Conservation (phyloP, 1,140 invertebrate genomes). For the Rhopalosiphum maidis region DNA sequence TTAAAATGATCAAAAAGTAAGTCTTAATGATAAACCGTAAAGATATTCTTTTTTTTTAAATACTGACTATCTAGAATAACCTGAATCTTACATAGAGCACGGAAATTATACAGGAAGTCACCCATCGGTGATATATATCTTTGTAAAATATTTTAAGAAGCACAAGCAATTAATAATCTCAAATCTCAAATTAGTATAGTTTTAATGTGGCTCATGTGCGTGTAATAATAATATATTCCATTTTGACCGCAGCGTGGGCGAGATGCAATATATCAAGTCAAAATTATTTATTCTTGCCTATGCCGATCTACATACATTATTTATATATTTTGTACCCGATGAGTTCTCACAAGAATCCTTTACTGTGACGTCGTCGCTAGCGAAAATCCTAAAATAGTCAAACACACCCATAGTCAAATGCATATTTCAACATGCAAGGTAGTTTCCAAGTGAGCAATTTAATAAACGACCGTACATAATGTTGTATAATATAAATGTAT, state of each 20-base stretch:
- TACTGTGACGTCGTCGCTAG: background rate
- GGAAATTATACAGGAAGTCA: background rate
- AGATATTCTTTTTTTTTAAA: background rate
- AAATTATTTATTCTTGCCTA: constrained; percentile 17
- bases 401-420: background rate
- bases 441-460: background rate
- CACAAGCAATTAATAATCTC: background rate
- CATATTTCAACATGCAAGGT: background rate
- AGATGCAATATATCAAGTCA: constrained; percentile 2
- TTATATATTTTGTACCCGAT: background rate
- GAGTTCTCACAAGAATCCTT: background rate
- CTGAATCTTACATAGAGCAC: background rate
- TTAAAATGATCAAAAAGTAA: too few species aligned
- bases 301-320: constrained; percentile 7
- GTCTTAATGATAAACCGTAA: background rate
- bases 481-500: too few species aligned
- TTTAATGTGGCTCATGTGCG: background rate
- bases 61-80: background rate
- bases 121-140: background rate
- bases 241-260: background rate
- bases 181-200: background rate
- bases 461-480: background rate
- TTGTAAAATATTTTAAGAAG: constrained; percentile 12
- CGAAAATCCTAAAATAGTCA: background rate
- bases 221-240: background rate